Base-by-base conservation (phyloP, 2,113 vertebrate genomes). In the Poecilia latipinna region DNA sequence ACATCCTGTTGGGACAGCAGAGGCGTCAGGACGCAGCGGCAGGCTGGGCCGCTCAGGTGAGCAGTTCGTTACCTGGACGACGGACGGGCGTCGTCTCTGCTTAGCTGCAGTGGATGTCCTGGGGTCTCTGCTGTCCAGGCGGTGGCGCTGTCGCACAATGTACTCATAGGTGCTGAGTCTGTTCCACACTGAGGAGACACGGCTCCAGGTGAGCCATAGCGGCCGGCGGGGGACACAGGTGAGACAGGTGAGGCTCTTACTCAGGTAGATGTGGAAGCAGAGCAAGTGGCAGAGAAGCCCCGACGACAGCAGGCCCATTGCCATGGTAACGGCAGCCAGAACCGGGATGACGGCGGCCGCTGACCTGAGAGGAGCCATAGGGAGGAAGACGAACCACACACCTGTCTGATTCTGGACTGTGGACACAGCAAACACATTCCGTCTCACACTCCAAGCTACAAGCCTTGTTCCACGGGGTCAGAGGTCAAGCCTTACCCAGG, bases 121-220 rank as follows among this genome's bases (percentile, higher is more conserved):
- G 1, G n/a, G 42, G 70, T 93, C 94, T 68, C 94, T 94, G 37
- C 72, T 71, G 69, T 96, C 95, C 79, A 95, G 95, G 42, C 95
- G 95, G 70, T 96, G 96, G 17, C 96, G 96, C 89, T 97, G 97
- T 24, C 95, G 95, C 80, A 98, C 94, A 22, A 98, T 97, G 89
- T 98, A 99, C 85, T 99, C 97, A 1, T 97, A 99, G 0, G 98
- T 99, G 54, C 96, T 98, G 79, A 99, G 92, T 71, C 96, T 95
- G 94, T 98, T 97, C 96, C 97, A 98, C 95, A 98, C 98, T 99
- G 66, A 0, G 72, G 0, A 70, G 31, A 69, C 68, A 64, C 31
- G 33, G 26, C 48, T 4, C 12, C 12, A 8, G 51, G 51, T 57
- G 8, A n/a, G 10, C 8, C 5, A 19, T 4, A 39, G n/a, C 22